These are phyloP conservation scores for Nycteola revayana DNA, from an alignment of 2,888 invertebrate genomes.

Conservation along the genomic window DNA sequence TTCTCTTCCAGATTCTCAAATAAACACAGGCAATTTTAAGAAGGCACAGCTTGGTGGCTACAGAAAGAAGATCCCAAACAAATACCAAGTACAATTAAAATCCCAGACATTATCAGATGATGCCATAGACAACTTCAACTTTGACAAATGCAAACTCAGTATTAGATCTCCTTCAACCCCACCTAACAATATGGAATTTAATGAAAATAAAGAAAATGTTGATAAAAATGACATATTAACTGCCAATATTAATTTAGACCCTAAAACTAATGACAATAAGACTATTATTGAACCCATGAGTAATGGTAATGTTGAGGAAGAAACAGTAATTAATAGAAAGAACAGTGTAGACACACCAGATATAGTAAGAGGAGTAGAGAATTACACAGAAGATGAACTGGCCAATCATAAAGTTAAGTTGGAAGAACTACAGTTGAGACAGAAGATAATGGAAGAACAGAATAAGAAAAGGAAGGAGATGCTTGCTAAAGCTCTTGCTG, in stretches of 20 bases:
- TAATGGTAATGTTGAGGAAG: conserved; percentile 27
- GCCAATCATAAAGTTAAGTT: conserved; percentile 77
- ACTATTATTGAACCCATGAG: conserved; percentile 12
- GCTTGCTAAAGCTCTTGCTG: conserved; percentile 87
- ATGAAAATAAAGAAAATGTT: conserved; percentile 31
- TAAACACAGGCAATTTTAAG: conserved; percentile 34
- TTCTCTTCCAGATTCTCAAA: conserved; percentile 33
- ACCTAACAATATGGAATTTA: conserved; percentile 19
- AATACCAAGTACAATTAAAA: conserved; percentile 39
- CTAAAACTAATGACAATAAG: conserved; percentile 3
- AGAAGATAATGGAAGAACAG: conserved; percentile 90
- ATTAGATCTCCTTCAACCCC: conserved; percentile 46
- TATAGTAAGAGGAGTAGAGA: conserved; percentile 55
- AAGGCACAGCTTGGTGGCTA: conserved; percentile 49
- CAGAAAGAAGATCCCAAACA: conserved; percentile 27
- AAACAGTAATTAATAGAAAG: conserved; percentile 18
- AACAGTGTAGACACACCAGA: conserved; percentile 47
- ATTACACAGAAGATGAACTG: conserved; percentile 62
- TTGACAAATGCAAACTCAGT: conserved; percentile 70
- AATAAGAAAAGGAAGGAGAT: conserved; percentile 89
- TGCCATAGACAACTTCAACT: conserved; percentile 52
- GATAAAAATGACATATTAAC: conserved; percentile 14
- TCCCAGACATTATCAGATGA: conserved; percentile 43
- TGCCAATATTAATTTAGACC: conserved; percentile 37
- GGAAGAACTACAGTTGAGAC: conserved; percentile 86